A percentile compares a stretch with the other conserved stretches of the same genome.
These are phyloP conservation scores for Atlantisia rogersi DNA, from an alignment of 2,113 vertebrate genomes.

Conservation along the genomic window DNA sequence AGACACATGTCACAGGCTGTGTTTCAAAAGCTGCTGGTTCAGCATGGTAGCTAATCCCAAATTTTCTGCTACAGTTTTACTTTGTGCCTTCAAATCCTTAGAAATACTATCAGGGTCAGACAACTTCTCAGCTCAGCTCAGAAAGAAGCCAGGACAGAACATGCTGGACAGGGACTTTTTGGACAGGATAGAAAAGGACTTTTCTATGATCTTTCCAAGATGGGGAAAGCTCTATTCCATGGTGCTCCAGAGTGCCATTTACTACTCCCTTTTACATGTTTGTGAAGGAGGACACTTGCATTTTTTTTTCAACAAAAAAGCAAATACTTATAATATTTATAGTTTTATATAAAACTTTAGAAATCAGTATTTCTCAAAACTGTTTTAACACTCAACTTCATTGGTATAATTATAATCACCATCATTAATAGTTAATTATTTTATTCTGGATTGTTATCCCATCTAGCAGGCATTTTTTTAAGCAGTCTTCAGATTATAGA, in stretches of 20 bases:
- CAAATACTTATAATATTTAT: background rate
- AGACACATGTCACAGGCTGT: background rate
- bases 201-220: background rate
- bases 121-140: background rate
- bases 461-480: background rate
- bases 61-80: background rate
- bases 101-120: background rate
- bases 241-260: background rate
- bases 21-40: background rate
- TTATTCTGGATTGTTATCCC: background rate
- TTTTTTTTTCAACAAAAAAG: background rate
- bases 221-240: background rate
- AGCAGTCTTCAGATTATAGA: background rate
- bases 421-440: background rate
- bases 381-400: background rate
- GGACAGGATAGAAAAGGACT: background rate
- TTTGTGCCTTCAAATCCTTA: background rate
- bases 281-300: background rate
- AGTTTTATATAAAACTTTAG: background rate
- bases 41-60: background rate
- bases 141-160: background rate
- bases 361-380: background rate
- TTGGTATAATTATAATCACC: background rate
- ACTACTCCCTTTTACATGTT: background rate
- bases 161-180: background rate